phyloP scores from a whole-genome alignment of 2,888 invertebrate species.

The Hipparchia semele region DNA sequence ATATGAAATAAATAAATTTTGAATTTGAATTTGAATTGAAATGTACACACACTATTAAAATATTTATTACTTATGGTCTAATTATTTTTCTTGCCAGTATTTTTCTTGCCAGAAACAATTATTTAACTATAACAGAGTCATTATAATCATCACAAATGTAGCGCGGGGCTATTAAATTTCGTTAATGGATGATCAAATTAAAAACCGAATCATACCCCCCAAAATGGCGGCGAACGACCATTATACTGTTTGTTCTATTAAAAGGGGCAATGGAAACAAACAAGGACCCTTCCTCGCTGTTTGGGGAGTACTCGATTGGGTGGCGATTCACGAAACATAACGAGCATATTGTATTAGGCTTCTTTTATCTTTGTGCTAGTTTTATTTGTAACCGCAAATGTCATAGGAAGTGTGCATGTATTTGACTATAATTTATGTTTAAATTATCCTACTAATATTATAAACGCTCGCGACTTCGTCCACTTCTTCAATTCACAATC shows the following conservation, averaged over 20 bases:
- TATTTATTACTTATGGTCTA: no score
- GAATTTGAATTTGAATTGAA: no score
- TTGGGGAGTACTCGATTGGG: conserved; percentile 53
- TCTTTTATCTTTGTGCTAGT: background rate
- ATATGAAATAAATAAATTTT: no score
- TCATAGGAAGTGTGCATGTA: background rate
- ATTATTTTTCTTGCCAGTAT: background rate
- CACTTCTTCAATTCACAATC: no score
- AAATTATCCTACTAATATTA: no score
- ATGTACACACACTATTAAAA: no score
- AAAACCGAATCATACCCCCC: conserved; percentile 49
- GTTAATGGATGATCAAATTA: conserved; percentile 51
- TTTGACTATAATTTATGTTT: no score
- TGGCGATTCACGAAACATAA: conserved; percentile 39
- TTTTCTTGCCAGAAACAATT: background rate
- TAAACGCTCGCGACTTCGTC: no score
- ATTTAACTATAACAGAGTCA: conserved; percentile 11
- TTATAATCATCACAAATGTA: conserved; percentile 23
- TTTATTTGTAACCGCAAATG: conserved; percentile 45
- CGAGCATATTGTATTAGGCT: conserved; percentile 30
- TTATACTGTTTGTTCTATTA: conserved; percentile 74
- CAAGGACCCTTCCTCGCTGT: conserved; percentile 58
- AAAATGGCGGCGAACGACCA: conserved; percentile 51
- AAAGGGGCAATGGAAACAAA: conserved; percentile 71
- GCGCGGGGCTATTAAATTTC: conserved; percentile 39